These are phyloP conservation scores for Ursus arctos DNA, from an alignment of 2,113 vertebrate species.

Conservation along the genomic window DNA sequence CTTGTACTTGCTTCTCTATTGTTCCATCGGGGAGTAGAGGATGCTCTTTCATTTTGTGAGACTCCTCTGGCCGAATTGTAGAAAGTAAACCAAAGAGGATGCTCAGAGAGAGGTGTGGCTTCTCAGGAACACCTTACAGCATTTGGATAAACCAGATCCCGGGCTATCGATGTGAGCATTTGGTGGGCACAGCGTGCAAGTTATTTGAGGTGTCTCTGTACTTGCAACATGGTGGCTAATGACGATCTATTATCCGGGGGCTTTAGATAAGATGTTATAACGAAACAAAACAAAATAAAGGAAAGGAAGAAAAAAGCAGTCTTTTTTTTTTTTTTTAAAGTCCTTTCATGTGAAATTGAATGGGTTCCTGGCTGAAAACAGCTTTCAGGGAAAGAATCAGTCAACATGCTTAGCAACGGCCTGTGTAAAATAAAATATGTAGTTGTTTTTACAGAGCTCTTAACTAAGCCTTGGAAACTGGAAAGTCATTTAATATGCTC, in stretches of 20 bases:
- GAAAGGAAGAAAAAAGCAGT: not conserved
- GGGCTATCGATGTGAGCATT: not conserved
- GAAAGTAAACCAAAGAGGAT: not conserved
- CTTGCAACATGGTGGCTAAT: not conserved
- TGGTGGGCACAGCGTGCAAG: not conserved
- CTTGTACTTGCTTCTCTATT: not conserved
- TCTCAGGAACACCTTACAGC: not conserved
- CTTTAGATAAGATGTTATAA: not conserved
- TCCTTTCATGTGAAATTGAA: not conserved
- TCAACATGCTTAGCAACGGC: not conserved
- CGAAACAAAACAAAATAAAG: not conserved
- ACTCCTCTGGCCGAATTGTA: no score
- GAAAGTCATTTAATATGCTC: slow-evolving; percentile 55
- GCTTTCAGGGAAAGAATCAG: not conserved
- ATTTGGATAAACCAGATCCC: not conserved
- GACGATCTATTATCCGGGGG: not conserved
- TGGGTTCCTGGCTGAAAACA: not conserved
- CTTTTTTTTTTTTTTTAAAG: not conserved
- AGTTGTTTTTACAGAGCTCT: slow-evolving; percentile 58
- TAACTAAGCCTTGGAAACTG: slow-evolving; percentile 42
- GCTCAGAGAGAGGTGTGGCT: not conserved
- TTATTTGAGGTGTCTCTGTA: not conserved
- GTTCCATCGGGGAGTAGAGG: not conserved
- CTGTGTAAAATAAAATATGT: slow-evolving; percentile 47
- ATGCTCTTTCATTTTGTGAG: not conserved